A percentile compares a stretch with the other conserved stretches of the same genome.
Conservation (phyloP, 2,113 vertebrate genomes). For the Glareola pratincola region DNA sequence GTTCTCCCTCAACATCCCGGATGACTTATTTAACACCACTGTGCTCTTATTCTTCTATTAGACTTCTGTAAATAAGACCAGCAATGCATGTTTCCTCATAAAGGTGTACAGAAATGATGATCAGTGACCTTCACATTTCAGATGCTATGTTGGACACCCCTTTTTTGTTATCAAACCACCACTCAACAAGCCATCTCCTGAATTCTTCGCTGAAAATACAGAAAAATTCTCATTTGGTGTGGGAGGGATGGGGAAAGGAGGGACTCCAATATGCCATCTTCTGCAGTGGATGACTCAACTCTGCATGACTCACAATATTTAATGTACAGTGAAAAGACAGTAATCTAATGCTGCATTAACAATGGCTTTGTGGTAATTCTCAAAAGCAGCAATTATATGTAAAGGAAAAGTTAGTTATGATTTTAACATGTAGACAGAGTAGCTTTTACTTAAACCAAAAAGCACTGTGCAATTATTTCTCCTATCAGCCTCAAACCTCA, state of each 20-base stretch:
- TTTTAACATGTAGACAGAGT: not conserved
- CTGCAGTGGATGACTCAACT: slow-evolving; percentile 45
- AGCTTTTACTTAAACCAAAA: not conserved
- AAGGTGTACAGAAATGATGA: not conserved
- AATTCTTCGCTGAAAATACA: not conserved
- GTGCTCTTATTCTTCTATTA: not conserved
- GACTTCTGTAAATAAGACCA: not conserved
- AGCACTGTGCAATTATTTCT: not conserved
- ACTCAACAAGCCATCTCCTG: not conserved
- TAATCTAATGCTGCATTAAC: slow-evolving; percentile 46
- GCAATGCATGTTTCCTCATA: not conserved
- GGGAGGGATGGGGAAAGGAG: not conserved
- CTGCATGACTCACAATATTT: slow-evolving; percentile 50
- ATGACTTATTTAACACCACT: not conserved
- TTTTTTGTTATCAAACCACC: not conserved
- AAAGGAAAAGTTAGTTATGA: not conserved
- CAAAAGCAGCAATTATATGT: slow-evolving; percentile 21
- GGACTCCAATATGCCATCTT: not conserved
- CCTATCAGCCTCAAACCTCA: not conserved
- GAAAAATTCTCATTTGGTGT: not conserved
- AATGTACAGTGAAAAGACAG: slow-evolving; percentile 8
- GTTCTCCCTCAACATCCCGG: not conserved
- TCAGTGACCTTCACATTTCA: not conserved
- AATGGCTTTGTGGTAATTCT: slow-evolving; percentile 21
- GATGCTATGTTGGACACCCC: accelerated